Evolutionary conservation across 2,888 invertebrate species (phyloP), one percentile per base, ranked within the genome.

Genomic region (Eupsilia transversa): DNA sequence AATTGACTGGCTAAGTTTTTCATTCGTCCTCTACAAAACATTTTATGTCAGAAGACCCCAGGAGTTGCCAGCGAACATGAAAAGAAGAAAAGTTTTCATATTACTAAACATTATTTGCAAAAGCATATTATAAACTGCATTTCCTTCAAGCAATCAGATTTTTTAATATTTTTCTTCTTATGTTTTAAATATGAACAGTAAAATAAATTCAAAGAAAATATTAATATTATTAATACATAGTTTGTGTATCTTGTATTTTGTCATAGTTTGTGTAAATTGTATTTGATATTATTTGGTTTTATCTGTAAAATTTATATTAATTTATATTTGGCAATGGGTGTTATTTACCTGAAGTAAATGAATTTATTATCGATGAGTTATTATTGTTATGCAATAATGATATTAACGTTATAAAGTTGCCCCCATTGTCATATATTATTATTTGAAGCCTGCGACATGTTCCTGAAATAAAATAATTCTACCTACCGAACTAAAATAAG

Each of bases 101-200:
- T 23, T 46, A 46, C 10, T 27, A 49, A 46, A 68, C 27, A 73
- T 46, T n/a, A n/a, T 23, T 46, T 57, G 30, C 30, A 30, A 46
- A 57, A 57, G 7, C 27, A 46, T 72, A 57, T 73, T 17, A 54
- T 20, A 38, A 56, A 73, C 17, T 56, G 35, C 10, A 57, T 23
- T 57, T 35, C 43, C 3, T 57, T 46, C 20, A 57, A 74, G 35
- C 35, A 9, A 9, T 27, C 33, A 46, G n/a, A 20, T 57, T n/a
- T 46, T 30, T 57, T 23, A 27, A 27, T 30, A 73, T 46, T 72
- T 56, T 73, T 27, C 43, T 74, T 73, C 20, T 10, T 23, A 43
- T 56, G 35, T 72, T 72, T 35, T 7, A 46, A 72, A 46, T 43
- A 73, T 56, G 17, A 72, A 56, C 17, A 46, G 12, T 12, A 14